Base-by-base conservation (phyloP, 2,888 invertebrate genomes). In the Tetanocera ferruginea region DNA sequence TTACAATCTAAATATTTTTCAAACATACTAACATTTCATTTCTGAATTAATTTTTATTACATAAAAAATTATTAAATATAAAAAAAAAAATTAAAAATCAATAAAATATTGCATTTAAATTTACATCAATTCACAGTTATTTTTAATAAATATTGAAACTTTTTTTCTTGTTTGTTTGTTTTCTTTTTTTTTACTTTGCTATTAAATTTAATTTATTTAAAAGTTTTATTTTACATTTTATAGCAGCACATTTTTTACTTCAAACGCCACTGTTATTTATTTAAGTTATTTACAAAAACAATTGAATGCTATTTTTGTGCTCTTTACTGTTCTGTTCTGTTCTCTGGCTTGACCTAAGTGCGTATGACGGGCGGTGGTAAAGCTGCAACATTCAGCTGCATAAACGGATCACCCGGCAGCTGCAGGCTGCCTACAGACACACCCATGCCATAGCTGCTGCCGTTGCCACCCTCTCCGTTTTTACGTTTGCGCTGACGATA, bases 91-190 rank as follows among this genome's bases (percentile, higher is more conserved):
- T 60, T 62, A 52, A 66, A 43, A 66, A 76, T 60, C 74, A 23
- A 31, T 76, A 81, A 79, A 76, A 82, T 86, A 86, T 86, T 86
- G 86, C 86, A 86, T 83, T 80, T 78, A 79, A 76, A 79, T 83
- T 83, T 83, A 83, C 81, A 83, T 80, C 76, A 67, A 83, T 85
- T 78, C 77, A 79, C 72, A 76, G 76, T 76, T 78, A 60, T 66
- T 60, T 57, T 14, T 62, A 34, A 76, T 31, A 49, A 70, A 51
- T 76, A 49, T 5, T 62, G 43, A 23, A 70, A 74, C 55, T 23
- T 60, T 60, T 49, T 57, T 77, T 37, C 67, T 79, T 75, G 34
- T 57, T 66, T 77, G 72, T 70, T 23, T 78, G 25, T 49, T 37
- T 8, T 31, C 60, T 55, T 37, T 52, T 67, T 28, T 43, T 60